Conservation (phyloP, 1,140 invertebrate genomes). For the Gonioctena quinquepunctata region DNA sequence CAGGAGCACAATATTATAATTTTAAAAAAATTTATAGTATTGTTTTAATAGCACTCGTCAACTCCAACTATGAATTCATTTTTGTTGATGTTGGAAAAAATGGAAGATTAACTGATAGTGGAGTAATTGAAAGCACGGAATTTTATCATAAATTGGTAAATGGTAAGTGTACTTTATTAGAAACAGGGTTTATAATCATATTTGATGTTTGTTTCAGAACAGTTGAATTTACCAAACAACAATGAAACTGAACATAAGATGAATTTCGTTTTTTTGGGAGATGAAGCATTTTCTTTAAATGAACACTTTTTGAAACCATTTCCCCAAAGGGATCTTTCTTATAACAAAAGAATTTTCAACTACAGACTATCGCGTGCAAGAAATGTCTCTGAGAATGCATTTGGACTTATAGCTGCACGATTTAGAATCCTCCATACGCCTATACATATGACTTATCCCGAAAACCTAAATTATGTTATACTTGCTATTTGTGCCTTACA, state of each 20-base stretch:
- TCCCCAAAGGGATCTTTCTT: conserved; percentile 2
- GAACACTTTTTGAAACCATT: conserved; percentile 20
- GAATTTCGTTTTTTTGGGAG: conserved; percentile 10
- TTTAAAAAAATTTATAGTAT: not conserved
- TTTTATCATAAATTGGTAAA: not conserved
- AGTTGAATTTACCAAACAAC: not conserved
- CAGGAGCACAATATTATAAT: not conserved
- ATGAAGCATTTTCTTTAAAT: conserved; percentile 16
- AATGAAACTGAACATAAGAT: not conserved
- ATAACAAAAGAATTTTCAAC: conserved; percentile 13
- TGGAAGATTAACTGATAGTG: not conserved
- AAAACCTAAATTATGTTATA: conserved; percentile 1
- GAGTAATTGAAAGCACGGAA: not conserved
- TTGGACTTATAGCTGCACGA: conserved; percentile 17
- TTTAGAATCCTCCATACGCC: conserved; percentile 17
- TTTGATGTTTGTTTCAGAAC: not conserved
- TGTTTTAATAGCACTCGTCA: not conserved
- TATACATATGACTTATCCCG: conserved; percentile 12
- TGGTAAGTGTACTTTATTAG: not conserved
- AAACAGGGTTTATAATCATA: not conserved
- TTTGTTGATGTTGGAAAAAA: conserved; percentile 19
- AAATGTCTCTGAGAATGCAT: conserved; percentile 21
- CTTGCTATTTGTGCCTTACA: conserved; percentile 15
- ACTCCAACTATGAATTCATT: conserved; percentile 12
- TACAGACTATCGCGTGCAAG: not conserved